Conservation (phyloP, 2,797 vertebrate species). For the Acrossocheilus fasciatus region DNA sequence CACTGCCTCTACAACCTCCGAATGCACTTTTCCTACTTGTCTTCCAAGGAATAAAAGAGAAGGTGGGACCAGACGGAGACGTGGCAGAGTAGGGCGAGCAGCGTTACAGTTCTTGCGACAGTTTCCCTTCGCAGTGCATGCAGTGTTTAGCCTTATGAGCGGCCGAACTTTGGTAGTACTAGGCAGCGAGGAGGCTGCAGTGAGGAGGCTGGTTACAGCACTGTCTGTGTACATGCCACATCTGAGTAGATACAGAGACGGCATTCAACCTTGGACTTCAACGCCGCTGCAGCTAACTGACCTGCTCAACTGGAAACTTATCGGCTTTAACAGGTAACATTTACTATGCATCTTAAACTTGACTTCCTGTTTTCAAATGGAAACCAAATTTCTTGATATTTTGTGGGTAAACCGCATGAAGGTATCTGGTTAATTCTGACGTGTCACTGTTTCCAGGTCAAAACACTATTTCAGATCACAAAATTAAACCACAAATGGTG, state of each 20-base stretch:
- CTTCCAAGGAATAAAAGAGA: conserved; percentile 50
- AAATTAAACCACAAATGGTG: not conserved
- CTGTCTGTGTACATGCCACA: conserved; percentile 90
- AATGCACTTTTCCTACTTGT: conserved; percentile 63
- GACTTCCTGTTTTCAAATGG: not conserved
- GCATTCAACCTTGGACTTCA: conserved; percentile 83
- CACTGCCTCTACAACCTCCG: conserved; percentile 71
- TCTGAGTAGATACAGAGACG: conserved; percentile 72
- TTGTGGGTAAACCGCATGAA: not conserved
- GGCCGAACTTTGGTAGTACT: conserved; percentile 91
- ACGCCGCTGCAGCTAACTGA: conserved; percentile 82
- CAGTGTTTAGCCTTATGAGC: conserved; percentile 90
- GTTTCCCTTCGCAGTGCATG: conserved; percentile 92
- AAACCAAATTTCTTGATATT: not conserved
- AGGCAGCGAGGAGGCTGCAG: conserved; percentile 84
- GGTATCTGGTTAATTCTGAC: not conserved
- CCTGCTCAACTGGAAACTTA: conserved; percentile 89
- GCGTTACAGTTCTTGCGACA: conserved; percentile 90
- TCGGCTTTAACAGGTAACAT: conserved; percentile 86
- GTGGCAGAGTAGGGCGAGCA: conserved; percentile 73
- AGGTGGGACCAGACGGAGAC: conserved; percentile 67
- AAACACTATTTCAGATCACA: not conserved
- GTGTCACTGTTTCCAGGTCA: not conserved
- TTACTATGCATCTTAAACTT: not conserved
- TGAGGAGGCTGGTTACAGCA: conserved; percentile 85